Evolutionary conservation across 1,140 invertebrate species (phyloP).

Genomic region (Anastatus disparis): DNA sequence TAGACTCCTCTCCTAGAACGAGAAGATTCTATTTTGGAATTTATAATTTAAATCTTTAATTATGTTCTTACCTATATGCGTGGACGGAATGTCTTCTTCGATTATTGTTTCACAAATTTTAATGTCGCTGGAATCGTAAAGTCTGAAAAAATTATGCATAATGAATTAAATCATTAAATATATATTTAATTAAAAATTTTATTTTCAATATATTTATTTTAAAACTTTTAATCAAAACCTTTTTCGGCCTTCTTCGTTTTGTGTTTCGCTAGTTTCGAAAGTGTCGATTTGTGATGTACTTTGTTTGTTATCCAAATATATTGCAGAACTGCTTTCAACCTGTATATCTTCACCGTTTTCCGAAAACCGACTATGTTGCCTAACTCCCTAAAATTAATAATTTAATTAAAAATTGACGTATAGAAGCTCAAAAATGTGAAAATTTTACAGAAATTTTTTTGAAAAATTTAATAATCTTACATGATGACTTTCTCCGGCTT

Average conservation of each 20-base stretch:
- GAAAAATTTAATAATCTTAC: neutral
- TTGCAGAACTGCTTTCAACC: neutral
- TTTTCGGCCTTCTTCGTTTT: neutral
- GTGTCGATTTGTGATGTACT: neutral
- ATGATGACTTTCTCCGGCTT: slow-evolving; percentile 45
- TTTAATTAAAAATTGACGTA: neutral
- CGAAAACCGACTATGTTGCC: neutral
- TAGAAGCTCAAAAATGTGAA: neutral
- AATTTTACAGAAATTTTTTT: neutral
- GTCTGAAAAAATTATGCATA: neutral
- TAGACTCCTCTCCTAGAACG: slow-evolving; percentile 38
- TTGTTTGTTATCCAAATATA: neutral
- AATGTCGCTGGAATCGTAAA: slow-evolving; percentile 5
- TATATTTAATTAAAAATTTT: too few species aligned
- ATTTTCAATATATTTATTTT: too few species aligned
- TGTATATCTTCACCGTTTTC: neutral
- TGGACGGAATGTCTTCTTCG: slow-evolving; percentile 16
- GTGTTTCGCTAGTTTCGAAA: neutral
- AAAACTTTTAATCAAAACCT: neutral
- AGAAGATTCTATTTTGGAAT: slow-evolving; percentile 47
- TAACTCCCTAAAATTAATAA: slow-evolving; percentile 10
- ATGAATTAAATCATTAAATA: too few species aligned
- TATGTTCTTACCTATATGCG: slow-evolving; percentile 42
- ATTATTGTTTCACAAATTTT: slow-evolving; percentile 29
- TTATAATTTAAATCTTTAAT: slow-evolving; percentile 44